A percentile compares a stretch with the other conserved stretches of the same genome.
Evolutionary conservation across 1,140 invertebrate species (phyloP).

Genomic region (Drosophila grimshawi): DNA sequence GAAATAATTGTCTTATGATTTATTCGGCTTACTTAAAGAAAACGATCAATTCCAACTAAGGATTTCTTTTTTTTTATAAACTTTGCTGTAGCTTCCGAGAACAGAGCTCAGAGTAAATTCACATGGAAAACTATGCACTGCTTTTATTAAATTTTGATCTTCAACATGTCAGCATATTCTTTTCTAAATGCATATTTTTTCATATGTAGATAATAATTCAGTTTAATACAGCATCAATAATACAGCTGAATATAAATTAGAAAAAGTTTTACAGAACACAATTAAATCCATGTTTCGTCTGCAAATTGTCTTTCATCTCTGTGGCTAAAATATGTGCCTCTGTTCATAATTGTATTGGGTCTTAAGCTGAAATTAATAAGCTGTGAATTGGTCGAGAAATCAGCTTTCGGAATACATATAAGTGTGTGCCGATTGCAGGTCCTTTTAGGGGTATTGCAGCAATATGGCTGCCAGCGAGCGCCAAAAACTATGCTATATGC

Average conservation of each 20-base stretch:
- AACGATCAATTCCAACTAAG: too few species aligned
- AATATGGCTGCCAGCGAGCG: slow-evolving; percentile 66
- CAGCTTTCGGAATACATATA: slow-evolving; percentile 34
- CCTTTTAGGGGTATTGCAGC: slow-evolving; percentile 52
- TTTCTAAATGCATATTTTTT: too few species aligned
- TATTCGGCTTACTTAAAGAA: too few species aligned
- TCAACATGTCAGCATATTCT: too few species aligned
- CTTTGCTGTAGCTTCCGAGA: too few species aligned
- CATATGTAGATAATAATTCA: too few species aligned
- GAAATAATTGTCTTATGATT: too few species aligned
- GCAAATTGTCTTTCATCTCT: not conserved
- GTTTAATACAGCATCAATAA: too few species aligned
- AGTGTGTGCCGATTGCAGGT: slow-evolving; percentile 21
- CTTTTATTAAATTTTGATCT: too few species aligned
- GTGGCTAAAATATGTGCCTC: not conserved
- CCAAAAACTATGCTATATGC: slow-evolving; percentile 70
- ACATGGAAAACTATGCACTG: too few species aligned
- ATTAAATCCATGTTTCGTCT: not conserved
- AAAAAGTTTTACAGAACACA: not conserved
- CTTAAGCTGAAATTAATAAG: slow-evolving; percentile 17
- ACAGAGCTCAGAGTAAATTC: too few species aligned
- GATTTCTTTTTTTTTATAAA: too few species aligned
- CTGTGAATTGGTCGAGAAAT: slow-evolving; percentile 17
- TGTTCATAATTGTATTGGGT: not conserved
- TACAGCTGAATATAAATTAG: not conserved